These are phyloP conservation scores for Corbicula japonica DNA, from an alignment of 2,888 invertebrate species.

Conservation along the genomic window DNA sequence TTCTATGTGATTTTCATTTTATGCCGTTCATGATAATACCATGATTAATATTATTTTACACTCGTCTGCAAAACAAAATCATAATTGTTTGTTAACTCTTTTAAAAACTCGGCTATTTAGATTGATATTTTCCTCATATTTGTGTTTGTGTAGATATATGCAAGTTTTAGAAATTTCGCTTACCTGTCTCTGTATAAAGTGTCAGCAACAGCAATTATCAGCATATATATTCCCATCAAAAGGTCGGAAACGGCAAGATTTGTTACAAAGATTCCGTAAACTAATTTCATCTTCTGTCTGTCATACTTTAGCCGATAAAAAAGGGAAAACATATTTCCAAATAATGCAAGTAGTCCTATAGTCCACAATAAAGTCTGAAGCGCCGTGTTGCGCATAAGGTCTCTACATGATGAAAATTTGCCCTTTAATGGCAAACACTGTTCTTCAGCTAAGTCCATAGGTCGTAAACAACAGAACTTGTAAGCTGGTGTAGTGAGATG, in stretches of 20 bases:
- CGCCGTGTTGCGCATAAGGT: constrained; percentile 61
- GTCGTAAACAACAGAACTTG: constrained; percentile 52
- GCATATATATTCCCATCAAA: constrained; percentile 71
- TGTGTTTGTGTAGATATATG: too few relatives aligned
- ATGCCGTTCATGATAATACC: too few relatives aligned
- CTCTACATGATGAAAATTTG: constrained; percentile 69
- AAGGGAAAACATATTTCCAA: constrained; percentile 61
- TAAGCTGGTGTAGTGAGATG: constrained; percentile 43
- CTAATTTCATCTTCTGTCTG: constrained; percentile 51
- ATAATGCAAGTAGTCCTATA: constrained; percentile 54
- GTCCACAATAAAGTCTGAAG: constrained; percentile 62
- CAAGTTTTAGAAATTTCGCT: neutral
- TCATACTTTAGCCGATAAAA: constrained; percentile 64
- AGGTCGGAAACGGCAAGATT: constrained; percentile 69
- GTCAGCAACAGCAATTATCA: constrained; percentile 65
- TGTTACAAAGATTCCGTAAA: constrained; percentile 58
- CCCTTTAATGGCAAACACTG: constrained; percentile 64
- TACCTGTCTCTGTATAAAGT: constrained; percentile 41
- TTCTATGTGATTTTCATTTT: too few relatives aligned
- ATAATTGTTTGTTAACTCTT: too few relatives aligned
- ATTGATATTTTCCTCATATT: too few relatives aligned
- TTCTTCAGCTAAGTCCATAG: constrained; percentile 24
- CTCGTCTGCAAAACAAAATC: too few relatives aligned
- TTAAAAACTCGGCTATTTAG: too few relatives aligned
- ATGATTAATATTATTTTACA: too few relatives aligned